phyloP scores from a whole-genome alignment of 2,113 vertebrate genomes.

The Dasyornis broadbenti region DNA sequence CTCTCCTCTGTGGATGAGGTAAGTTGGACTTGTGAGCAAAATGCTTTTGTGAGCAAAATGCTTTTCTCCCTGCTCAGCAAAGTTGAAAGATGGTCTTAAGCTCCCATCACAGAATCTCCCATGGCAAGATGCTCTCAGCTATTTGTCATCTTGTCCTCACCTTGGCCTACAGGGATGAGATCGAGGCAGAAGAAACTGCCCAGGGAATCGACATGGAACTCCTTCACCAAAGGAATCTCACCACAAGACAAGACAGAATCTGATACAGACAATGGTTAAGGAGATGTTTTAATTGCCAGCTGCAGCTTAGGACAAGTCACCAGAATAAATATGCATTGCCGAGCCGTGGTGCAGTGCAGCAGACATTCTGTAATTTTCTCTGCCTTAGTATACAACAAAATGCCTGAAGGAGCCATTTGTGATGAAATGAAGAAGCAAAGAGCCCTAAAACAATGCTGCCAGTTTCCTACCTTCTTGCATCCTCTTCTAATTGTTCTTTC shows the following conservation, averaged over 20 bases:
- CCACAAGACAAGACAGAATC: neutral
- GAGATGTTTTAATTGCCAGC: neutral
- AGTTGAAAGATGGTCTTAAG: neutral
- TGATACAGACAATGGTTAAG: neutral
- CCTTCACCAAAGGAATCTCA: neutral
- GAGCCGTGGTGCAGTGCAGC: neutral
- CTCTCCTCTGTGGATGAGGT: neutral
- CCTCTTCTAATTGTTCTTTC: neutral
- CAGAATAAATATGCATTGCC: neutral
- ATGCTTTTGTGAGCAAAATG: neutral
- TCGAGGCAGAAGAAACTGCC: neutral
- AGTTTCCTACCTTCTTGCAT: neutral
- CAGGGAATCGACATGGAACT: neutral
- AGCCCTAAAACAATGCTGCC: neutral
- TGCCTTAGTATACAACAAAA: neutral
- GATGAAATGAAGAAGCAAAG: neutral
- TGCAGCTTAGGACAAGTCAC: neutral
- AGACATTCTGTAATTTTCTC: neutral
- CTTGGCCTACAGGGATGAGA: neutral
- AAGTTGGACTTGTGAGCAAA: neutral
- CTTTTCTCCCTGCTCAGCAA: neutral
- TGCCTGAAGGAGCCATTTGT: neutral
- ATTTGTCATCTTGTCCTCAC: constrained; percentile 47
- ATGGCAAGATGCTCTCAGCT: neutral
- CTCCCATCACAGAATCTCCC: neutral